Percentiles rank a stretch among this genome's conserved stretches.
Evolutionary conservation across 1,140 invertebrate genomes (phyloP).

Genomic region (Matsumurasca onukii): DNA sequence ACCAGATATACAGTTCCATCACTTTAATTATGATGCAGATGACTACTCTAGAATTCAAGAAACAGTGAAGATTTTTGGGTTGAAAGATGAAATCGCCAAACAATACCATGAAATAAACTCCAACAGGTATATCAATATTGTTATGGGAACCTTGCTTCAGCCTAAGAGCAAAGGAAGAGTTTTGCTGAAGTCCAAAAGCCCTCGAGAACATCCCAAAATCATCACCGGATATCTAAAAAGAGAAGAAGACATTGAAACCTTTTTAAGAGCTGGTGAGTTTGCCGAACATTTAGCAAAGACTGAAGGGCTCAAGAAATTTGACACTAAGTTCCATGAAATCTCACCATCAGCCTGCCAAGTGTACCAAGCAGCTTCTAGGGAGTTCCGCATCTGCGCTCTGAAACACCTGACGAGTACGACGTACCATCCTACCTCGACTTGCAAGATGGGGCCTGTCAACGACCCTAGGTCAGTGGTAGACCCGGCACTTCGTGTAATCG

Average conservation of each 20-base stretch:
- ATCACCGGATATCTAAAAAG: slow-evolving; percentile 76
- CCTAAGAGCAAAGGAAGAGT: slow-evolving; percentile 70
- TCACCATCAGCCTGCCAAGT: slow-evolving; percentile 64
- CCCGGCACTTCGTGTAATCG: slow-evolving; percentile 57
- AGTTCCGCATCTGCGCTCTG: slow-evolving; percentile 71
- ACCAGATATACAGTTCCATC: slow-evolving; percentile 81
- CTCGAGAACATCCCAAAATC: slow-evolving; percentile 69
- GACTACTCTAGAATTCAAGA: slow-evolving; percentile 59
- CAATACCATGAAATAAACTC: background rate
- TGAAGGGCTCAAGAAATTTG: slow-evolving; percentile 38
- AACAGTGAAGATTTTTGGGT: background rate
- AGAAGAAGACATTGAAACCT: slow-evolving; percentile 62
- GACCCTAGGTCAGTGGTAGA: slow-evolving; percentile 63
- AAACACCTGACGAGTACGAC: slow-evolving; percentile 49
- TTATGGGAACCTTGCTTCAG: slow-evolving; percentile 17
- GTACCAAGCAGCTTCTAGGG: slow-evolving; percentile 60
- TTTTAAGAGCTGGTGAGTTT: slow-evolving; percentile 53
- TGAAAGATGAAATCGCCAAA: slow-evolving; percentile 19
- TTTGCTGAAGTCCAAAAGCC: slow-evolving; percentile 60
- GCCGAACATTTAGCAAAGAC: slow-evolving; percentile 32
- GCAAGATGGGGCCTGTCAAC: slow-evolving; percentile 61
- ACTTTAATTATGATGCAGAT: slow-evolving; percentile 77
- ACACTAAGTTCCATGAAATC: slow-evolving; percentile 49
- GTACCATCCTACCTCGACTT: slow-evolving; percentile 56
- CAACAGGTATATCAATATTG: background rate